These are phyloP conservation scores for Drosophila albomicans DNA, from an alignment of 1,140 invertebrate genomes.

Conservation along the genomic window DNA sequence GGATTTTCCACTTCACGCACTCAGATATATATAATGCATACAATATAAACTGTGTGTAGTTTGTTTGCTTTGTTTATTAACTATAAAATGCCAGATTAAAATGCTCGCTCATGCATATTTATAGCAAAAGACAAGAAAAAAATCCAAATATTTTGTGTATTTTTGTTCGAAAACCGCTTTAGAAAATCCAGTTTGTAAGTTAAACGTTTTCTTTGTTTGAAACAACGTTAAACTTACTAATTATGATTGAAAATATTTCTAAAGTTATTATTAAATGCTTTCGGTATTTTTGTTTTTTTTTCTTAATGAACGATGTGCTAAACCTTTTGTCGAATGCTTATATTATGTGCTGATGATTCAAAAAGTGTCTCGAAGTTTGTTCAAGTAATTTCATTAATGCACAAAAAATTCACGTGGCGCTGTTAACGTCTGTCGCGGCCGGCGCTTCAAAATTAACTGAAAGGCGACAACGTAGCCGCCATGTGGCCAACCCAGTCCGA, in stretches of 20 bases:
- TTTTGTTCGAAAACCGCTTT: slow-evolving; percentile 39
- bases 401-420: slow-evolving; percentile 57
- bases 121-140: slow-evolving; percentile 31
- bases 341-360: slow-evolving; percentile 1
- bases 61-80: slow-evolving; percentile 41
- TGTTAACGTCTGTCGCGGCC: slow-evolving; percentile 67
- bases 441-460: slow-evolving; percentile 71
- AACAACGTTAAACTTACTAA: slow-evolving; percentile 27
- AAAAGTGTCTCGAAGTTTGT: slow-evolving; percentile 1
- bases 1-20: slow-evolving; percentile 40
- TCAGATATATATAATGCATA: slow-evolving; percentile 5
- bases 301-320: slow-evolving; percentile 29
- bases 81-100: slow-evolving; percentile 46
- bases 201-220: slow-evolving; percentile 47
- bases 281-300: neutral
- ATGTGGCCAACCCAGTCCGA: slow-evolving; percentile 47
- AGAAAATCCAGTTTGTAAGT: slow-evolving; percentile 51
- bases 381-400: slow-evolving; percentile 40
- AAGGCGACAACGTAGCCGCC: slow-evolving; percentile 48
- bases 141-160: slow-evolving; percentile 8
- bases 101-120: slow-evolving; percentile 52
- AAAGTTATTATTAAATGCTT: slow-evolving; percentile 22
- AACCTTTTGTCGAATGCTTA: slow-evolving; percentile 20
- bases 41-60: neutral
- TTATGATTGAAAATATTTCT: slow-evolving; percentile 30